A percentile compares a stretch with the other conserved stretches of the same genome.
Conservation (phyloP, 1,140 invertebrate genomes). For the Papilio xuthus region DNA sequence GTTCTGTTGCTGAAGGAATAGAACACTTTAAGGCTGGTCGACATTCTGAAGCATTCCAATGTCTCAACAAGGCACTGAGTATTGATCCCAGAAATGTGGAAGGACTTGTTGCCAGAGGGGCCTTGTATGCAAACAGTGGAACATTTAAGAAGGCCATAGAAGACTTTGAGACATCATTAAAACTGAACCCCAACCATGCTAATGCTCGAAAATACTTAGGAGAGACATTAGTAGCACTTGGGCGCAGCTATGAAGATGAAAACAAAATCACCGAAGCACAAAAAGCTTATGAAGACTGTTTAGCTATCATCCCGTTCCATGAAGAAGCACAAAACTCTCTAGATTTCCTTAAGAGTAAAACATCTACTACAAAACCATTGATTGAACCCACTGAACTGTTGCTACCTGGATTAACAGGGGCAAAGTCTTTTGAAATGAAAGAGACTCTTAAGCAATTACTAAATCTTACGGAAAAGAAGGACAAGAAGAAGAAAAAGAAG, state of each 20-base stretch:
- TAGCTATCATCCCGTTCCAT: slow-evolving; percentile 90
- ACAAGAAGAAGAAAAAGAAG: slow-evolving; percentile 89
- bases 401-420: slow-evolving; percentile 80
- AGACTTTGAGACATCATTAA: slow-evolving; percentile 95
- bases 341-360: slow-evolving; percentile 88
- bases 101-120: slow-evolving; percentile 95
- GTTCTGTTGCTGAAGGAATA: slow-evolving; percentile 95
- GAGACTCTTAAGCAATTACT: slow-evolving; percentile 85
- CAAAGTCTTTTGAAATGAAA: slow-evolving; percentile 83
- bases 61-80: slow-evolving; percentile 95
- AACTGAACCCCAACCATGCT: slow-evolving; percentile 93
- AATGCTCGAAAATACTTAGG: slow-evolving; percentile 97
- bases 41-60: slow-evolving; percentile 96
- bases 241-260: slow-evolving; percentile 91
- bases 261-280: slow-evolving; percentile 92
- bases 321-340: slow-evolving; percentile 92
- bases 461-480: slow-evolving; percentile 83
- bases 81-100: slow-evolving; percentile 97
- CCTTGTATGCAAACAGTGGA: slow-evolving; percentile 96
- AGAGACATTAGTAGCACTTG: slow-evolving; percentile 93
- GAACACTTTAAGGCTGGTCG: slow-evolving; percentile 95
- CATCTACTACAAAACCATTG: slow-evolving; percentile 80
- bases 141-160: slow-evolving; percentile 96
- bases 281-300: slow-evolving; percentile 91
- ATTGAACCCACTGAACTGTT: slow-evolving; percentile 83